These are phyloP conservation scores for Pantherophis guttatus DNA, from an alignment of 2,113 vertebrate genomes.

Conservation along the genomic window DNA sequence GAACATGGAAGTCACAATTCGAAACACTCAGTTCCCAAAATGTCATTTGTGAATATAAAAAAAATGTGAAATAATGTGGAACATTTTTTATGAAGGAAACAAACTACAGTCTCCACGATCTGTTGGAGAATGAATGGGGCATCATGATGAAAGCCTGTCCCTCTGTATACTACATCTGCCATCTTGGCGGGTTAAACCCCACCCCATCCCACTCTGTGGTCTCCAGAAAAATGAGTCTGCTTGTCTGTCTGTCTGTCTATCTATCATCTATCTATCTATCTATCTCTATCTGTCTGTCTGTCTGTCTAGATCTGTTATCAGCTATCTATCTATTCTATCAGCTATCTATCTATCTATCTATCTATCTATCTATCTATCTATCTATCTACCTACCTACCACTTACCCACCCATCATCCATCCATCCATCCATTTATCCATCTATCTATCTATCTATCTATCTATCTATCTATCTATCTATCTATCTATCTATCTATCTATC, in stretches of 20 bases:
- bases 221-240: too few relatives aligned
- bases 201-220: too few relatives aligned
- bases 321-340: neutral
- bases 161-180: too few relatives aligned
- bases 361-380: neutral
- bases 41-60: neutral
- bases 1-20: neutral
- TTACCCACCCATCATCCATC: too few relatives aligned
- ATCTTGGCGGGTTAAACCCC: too few relatives aligned
- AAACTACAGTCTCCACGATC: neutral
- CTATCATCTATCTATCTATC: too few relatives aligned
- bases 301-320: neutral
- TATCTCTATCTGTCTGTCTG: neutral
- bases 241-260: too few relatives aligned
- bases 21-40: neutral
- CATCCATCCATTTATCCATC: neutral
- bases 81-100: neutral
- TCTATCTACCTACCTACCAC: neutral
- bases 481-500: too few relatives aligned
- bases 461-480: too few relatives aligned
- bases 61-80: neutral
- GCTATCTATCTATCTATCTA: neutral
- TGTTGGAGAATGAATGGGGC: neutral
- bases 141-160: neutral
- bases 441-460: too few relatives aligned